Base-by-base conservation (phyloP, 1,140 invertebrate species). In the Drosophila nannoptera region DNA sequence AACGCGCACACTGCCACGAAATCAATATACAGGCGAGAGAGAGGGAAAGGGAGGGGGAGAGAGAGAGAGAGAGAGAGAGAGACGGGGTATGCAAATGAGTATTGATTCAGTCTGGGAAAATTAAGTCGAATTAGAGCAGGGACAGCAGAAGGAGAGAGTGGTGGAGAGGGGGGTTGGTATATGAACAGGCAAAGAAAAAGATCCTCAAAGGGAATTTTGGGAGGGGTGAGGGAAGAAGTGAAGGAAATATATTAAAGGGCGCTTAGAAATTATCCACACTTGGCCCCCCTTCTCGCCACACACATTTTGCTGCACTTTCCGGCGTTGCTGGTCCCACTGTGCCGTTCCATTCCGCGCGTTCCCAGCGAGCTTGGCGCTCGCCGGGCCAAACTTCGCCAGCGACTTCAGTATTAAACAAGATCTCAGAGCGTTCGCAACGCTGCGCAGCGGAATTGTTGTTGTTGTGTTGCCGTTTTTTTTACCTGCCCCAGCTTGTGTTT, bases 321-420 rank as follows among this genome's bases (percentile, higher is more conserved):
- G 1, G 11, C 54, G 4, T 0, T 5, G 11, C 5, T 50, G 58
- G 45, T 9, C 38, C 66, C 58, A 55, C 62, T 63, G 61, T 80
- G 58, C 69, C 49, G 64, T 81, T 72, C 70, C 48, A n/a, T 56
- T 55, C 12, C 49, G 32, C 12, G 35, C 68, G 49, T 50, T 77
- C 16, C 60, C 48, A 71, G 62, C 50, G 22, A 22, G 22, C 60
- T 69, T 62, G 75, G 54, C 49, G 31, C 33, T 62, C 56, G 78
- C 75, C 73, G 72, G 75, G 77, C 71, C 77, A 12, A 45, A 52
- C 73, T 77, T 63, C 35, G 46, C 48, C 32, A 42, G 50, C 62
- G 62, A 65, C 72, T 83, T 75, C 50, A 83, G 80, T 84, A 84
- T 84, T 86, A 84, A 86, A 80, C 73, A 81, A 80, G 80, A 84